Percentiles rank a stretch among this genome's conserved stretches.
phyloP scores from a whole-genome alignment of 2,797 vertebrate species.

The Orientallactaga sibirica region DNA sequence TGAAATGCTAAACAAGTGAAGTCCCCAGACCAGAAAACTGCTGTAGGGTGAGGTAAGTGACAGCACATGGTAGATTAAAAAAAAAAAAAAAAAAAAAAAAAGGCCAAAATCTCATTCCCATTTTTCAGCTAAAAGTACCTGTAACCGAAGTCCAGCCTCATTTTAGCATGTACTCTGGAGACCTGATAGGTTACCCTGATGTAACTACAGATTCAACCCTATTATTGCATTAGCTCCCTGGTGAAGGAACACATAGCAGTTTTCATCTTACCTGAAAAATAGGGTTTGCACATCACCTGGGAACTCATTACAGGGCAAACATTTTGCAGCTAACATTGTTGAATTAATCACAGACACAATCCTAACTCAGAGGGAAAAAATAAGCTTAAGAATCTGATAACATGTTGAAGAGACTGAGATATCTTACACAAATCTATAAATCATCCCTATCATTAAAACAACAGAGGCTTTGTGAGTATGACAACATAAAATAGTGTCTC shows the following conservation, averaged over 20 bases:
- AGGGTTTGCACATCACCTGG: constrained; percentile 78
- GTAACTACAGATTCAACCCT: constrained; percentile 46
- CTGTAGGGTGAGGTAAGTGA: background rate
- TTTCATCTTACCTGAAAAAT: constrained; percentile 77
- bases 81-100: background rate
- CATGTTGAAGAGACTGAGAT: constrained; percentile 67
- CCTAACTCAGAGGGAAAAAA: constrained; percentile 70
- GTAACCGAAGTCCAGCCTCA: constrained; percentile 9
- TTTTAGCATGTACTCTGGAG: constrained; percentile 43
- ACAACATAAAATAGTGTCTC: constrained; percentile 66
- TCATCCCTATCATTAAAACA: constrained; percentile 75
- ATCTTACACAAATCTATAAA: constrained; percentile 76
- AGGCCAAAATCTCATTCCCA: constrained; percentile 5
- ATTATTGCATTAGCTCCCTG: constrained; percentile 56
- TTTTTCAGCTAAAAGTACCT: constrained; percentile 52
- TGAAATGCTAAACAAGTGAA: constrained; percentile 47
- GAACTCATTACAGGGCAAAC: constrained; percentile 86
- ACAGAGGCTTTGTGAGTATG: constrained; percentile 52
- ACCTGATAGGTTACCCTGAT: constrained; percentile 69
- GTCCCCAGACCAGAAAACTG: background rate
- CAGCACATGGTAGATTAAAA: constrained; percentile 21
- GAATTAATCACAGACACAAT: constrained; percentile 83
- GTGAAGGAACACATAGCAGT: constrained; percentile 60
- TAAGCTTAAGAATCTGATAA: constrained; percentile 64
- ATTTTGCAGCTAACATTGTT: constrained; percentile 80